Evolutionary conservation across 1,140 invertebrate species (phyloP).

Genomic region (Psix sp.): DNA sequence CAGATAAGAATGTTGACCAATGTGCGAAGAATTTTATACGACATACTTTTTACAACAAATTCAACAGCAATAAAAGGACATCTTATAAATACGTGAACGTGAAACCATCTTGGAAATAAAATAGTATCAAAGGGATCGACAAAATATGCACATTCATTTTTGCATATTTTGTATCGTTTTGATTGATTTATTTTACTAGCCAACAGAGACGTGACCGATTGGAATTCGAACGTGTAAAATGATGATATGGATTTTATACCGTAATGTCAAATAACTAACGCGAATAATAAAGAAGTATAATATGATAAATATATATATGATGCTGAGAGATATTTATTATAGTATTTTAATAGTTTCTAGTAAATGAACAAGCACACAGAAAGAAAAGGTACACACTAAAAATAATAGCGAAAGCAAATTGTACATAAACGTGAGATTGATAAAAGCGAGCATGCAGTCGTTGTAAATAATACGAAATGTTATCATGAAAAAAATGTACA

Average conservation of each 20-base stretch:
- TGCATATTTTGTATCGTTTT: slow-evolving; percentile 7
- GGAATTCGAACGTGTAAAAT: slow-evolving; percentile 17
- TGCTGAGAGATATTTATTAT: slow-evolving; percentile 75
- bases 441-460: slow-evolving; percentile 48
- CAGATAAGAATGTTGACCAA: slow-evolving; percentile 1
- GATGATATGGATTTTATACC: slow-evolving; percentile 37
- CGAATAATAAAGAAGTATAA: slow-evolving; percentile 55
- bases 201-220: slow-evolving; percentile 2
- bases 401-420: slow-evolving; percentile 34
- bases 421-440: slow-evolving; percentile 44
- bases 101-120: slow-evolving; percentile 13
- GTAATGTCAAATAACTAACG: slow-evolving; percentile 12
- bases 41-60: slow-evolving; percentile 69
- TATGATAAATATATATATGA: slow-evolving; percentile 60
- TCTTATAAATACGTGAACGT: too few relatives aligned
- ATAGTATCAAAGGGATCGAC: neutral
- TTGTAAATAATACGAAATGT: slow-evolving; percentile 69
- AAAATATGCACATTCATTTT: slow-evolving; percentile 15
- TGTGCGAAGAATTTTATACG: slow-evolving; percentile 3
- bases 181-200: slow-evolving; percentile 36
- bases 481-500: slow-evolving; percentile 32
- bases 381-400: slow-evolving; percentile 1
- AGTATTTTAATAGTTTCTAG: slow-evolving; percentile 75
- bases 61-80: slow-evolving; percentile 74
- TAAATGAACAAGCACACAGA: slow-evolving; percentile 36